These are phyloP conservation scores for Apis cerana DNA, from an alignment of 1,140 invertebrate genomes.

Conservation along the genomic window DNA sequence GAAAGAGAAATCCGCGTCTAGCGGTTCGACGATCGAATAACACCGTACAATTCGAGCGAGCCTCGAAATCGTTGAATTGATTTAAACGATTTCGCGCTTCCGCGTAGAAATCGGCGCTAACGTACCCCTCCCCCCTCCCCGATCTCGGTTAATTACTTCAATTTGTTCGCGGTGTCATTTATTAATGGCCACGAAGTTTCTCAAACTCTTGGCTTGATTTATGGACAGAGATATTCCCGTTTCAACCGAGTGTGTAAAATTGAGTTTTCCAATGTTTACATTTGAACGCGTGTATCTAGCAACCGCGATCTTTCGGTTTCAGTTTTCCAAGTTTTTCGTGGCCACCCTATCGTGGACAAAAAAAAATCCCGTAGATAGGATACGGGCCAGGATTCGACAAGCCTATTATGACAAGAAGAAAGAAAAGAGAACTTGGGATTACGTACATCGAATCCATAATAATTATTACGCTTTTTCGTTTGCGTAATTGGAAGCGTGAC, in stretches of 20 bases:
- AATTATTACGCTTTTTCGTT: conserved; percentile 34
- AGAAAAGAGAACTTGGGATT: neutral
- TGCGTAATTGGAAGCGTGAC: conserved; percentile 48
- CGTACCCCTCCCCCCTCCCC: no score
- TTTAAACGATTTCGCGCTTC: neutral
- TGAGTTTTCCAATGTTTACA: no score
- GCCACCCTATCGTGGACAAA: neutral
- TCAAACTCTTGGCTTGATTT: neutral
- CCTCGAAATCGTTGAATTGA: conserved; percentile 29
- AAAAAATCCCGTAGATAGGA: neutral
- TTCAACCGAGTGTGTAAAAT: no score
- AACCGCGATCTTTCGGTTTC: accelerated
- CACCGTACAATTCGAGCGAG: neutral
- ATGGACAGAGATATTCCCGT: neutral
- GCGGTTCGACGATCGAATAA: neutral
- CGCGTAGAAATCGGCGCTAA: conserved; percentile 29
- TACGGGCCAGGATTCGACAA: neutral
- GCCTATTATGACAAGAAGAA: no score
- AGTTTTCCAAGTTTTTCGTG: conserved; percentile 34
- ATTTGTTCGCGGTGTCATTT: neutral
- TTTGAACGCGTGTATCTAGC: no score
- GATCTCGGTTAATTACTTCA: conserved; percentile 7
- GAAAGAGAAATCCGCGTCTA: conserved; percentile 21
- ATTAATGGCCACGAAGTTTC: neutral
- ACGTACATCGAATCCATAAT: conserved; percentile 8